phyloP scores from a whole-genome alignment of 2,888 invertebrate genomes.

The Oegoconia quadripuncta region DNA sequence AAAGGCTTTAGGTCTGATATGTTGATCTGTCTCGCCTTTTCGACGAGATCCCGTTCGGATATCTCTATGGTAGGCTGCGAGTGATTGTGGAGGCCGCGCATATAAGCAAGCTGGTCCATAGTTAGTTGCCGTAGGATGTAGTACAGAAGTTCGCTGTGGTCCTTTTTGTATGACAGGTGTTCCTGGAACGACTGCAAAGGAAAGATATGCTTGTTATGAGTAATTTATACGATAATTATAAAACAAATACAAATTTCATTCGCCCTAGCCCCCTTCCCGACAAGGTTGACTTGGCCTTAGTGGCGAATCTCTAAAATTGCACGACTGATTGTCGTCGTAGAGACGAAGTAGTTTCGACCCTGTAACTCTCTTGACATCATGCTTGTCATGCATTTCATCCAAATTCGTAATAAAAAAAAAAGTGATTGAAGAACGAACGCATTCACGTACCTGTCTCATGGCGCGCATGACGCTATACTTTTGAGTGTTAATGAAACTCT shows the following conservation, averaged over 20 bases:
- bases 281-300: no score
- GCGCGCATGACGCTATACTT: conserved; percentile 98
- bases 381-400: no score
- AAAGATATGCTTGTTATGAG: not conserved
- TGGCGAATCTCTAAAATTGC: no score
- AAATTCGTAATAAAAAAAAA: no score
- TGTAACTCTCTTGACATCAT: no score
- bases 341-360: no score
- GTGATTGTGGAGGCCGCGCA: conserved; percentile 83
- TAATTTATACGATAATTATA: no score
- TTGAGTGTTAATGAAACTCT: conserved; percentile 99
- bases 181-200: conserved; percentile 92
- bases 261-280: no score
- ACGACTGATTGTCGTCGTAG: no score
- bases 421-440: not conserved
- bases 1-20: conserved; percentile 93
- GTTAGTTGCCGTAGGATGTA: conserved; percentile 96
- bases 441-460: conserved; percentile 90
- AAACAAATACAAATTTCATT: not conserved
- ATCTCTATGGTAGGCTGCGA: conserved; percentile 88
- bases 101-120: conserved; percentile 93
- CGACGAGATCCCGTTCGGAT: conserved; percentile 81
- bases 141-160: conserved; percentile 96
- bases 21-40: conserved; percentile 94
- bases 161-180: conserved; percentile 95